These are phyloP conservation scores for Urocitellus parryii DNA, from an alignment of 2,113 vertebrate species.

Conservation along the genomic window DNA sequence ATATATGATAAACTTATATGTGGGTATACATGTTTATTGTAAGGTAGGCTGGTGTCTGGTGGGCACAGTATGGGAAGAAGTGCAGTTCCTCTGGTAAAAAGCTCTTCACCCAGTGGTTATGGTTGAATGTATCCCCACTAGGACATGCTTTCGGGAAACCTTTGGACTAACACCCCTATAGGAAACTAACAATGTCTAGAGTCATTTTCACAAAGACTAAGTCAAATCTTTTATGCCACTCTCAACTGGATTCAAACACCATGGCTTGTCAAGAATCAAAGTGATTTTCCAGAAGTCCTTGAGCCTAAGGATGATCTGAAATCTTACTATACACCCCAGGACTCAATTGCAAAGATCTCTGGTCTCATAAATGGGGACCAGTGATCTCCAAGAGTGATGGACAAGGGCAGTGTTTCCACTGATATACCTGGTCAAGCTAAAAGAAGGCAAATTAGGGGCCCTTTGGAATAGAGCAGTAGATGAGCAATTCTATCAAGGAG, in stretches of 20 bases:
- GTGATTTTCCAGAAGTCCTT: background rate
- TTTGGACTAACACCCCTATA: background rate
- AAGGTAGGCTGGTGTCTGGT: background rate
- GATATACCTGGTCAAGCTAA: background rate
- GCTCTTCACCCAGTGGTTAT: background rate
- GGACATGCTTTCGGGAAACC: background rate
- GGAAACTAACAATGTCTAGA: slow-evolving; percentile 1
- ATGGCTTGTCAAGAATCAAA: background rate
- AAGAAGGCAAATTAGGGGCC: background rate
- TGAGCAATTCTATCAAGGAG: background rate
- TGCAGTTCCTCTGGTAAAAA: background rate
- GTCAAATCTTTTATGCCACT: background rate
- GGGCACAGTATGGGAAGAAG: background rate
- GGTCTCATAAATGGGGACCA: background rate
- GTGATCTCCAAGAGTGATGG: background rate
- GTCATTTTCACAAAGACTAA: slow-evolving; percentile 15
- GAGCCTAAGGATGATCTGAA: background rate
- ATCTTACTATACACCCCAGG: background rate
- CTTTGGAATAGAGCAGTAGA: background rate
- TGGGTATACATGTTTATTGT: background rate
- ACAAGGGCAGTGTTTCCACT: background rate
- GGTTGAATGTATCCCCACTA: background rate
- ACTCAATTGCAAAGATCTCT: background rate
- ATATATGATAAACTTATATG: background rate
- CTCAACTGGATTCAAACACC: background rate